Conservation (phyloP, 2,888 invertebrate species). For the Reticulitermes lucifugus region DNA sequence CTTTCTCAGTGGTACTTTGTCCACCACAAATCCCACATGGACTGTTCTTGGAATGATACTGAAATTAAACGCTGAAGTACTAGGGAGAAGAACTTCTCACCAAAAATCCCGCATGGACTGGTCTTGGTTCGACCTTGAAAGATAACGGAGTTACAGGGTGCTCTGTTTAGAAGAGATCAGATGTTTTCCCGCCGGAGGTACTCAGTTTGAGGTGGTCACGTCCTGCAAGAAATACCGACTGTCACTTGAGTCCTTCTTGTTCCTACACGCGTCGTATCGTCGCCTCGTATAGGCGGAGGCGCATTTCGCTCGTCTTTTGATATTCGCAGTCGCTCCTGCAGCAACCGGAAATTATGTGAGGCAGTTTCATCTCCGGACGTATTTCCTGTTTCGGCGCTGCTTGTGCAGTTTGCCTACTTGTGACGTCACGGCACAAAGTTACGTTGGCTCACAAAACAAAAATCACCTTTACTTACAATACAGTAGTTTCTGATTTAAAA, state of each 20-base stretch:
- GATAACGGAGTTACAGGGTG: too few species aligned
- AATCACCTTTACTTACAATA: constrained; percentile 27
- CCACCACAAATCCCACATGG: too few species aligned
- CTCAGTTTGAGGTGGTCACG: too few species aligned
- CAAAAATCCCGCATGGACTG: too few species aligned
- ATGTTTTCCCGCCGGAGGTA: too few species aligned
- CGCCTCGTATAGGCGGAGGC: constrained; percentile 40
- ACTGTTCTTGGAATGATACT: too few species aligned
- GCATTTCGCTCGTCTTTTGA: constrained; percentile 45
- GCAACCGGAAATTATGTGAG: constrained; percentile 53
- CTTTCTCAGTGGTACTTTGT: too few species aligned
- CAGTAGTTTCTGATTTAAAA: not conserved
- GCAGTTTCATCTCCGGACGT: constrained; percentile 53
- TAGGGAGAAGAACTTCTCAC: too few species aligned
- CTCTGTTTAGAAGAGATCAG: too few species aligned
- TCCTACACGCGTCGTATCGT: not conserved
- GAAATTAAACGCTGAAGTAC: too few species aligned
- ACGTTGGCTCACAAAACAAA: constrained; percentile 23
- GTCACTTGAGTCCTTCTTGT: constrained; percentile 22
- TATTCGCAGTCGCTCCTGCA: constrained; percentile 42
- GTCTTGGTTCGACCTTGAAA: too few species aligned
- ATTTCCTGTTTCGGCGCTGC: constrained; percentile 53
- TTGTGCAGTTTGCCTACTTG: constrained; percentile 41
- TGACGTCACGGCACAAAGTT: constrained; percentile 38
- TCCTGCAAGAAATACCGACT: too few species aligned